phyloP scores from a whole-genome alignment of 2,797 vertebrate species.

The Buphagus erythrorhynchus region DNA sequence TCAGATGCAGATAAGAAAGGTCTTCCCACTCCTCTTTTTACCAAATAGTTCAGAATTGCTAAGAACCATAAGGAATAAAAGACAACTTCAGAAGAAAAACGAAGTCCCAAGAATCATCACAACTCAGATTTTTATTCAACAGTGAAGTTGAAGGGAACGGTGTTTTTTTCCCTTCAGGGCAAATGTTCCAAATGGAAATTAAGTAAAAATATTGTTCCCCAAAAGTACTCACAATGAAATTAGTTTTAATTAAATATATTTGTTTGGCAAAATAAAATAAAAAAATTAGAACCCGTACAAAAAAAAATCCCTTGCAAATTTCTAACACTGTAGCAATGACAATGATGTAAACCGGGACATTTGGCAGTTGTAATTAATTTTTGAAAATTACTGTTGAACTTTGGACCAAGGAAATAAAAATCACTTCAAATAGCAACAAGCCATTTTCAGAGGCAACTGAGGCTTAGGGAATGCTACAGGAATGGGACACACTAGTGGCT shows the following conservation, averaged over 20 bases:
- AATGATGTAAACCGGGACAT: constrained; percentile 80
- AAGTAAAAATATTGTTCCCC: constrained; percentile 72
- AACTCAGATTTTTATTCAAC: constrained; percentile 80
- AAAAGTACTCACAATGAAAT: constrained; percentile 75
- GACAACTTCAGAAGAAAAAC: constrained; percentile 39
- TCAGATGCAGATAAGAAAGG: not conserved
- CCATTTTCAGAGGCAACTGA: constrained; percentile 56
- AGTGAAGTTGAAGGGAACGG: constrained; percentile 68
- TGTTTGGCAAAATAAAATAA: constrained; percentile 80
- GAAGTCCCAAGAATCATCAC: constrained; percentile 66
- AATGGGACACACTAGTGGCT: constrained; percentile 31
- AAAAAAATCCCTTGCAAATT: constrained; percentile 79
- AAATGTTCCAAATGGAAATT: constrained; percentile 74
- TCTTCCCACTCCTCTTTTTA: not conserved
- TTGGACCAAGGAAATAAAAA: constrained; percentile 43
- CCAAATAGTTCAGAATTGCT: not conserved
- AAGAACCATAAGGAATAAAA: not conserved
- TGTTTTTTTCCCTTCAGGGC: constrained; percentile 38
- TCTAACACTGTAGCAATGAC: constrained; percentile 75
- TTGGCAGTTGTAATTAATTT: constrained; percentile 78
- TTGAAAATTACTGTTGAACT: constrained; percentile 39
- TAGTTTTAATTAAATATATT: constrained; percentile 87
- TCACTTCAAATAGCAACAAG: constrained; percentile 20
- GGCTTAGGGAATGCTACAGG: constrained; percentile 10
- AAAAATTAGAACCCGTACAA: constrained; percentile 83